Evolutionary conservation across 2,888 invertebrate genomes (phyloP).

Genomic region (Campaea margaritaria): DNA sequence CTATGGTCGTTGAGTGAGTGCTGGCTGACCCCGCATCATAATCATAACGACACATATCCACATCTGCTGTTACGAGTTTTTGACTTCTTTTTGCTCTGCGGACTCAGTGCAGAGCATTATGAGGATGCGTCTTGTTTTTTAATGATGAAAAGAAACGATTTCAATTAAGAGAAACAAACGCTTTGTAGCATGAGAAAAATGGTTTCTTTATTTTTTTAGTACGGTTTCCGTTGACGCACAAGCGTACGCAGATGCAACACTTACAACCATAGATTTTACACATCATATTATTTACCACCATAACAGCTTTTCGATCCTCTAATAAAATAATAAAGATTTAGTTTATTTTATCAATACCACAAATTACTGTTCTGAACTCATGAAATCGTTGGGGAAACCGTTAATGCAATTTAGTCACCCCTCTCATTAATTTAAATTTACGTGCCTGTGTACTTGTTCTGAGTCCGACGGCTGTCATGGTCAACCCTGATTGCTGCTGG

Average conservation of each 20-base stretch:
- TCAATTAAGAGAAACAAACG: constrained; percentile 53
- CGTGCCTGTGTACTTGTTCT: constrained; percentile 47
- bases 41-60: constrained; percentile 51
- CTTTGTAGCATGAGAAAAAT: constrained; percentile 46
- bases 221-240: constrained; percentile 21
- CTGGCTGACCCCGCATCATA: constrained; percentile 60
- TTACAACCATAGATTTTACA: too few relatives aligned
- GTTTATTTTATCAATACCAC: constrained; percentile 9
- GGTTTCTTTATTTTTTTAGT: constrained; percentile 30
- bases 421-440: constrained; percentile 65
- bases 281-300: too few relatives aligned
- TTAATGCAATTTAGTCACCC: constrained; percentile 65
- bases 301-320: constrained; percentile 1
- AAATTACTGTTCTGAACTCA: neutral
- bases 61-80: constrained; percentile 68
- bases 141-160: constrained; percentile 51
- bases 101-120: constrained; percentile 34
- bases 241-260: neutral
- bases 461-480: constrained; percentile 44
- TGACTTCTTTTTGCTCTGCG: constrained; percentile 48
- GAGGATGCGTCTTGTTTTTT: constrained; percentile 59
- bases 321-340: constrained; percentile 13
- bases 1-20: constrained; percentile 52
- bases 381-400: constrained; percentile 36
- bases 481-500: constrained; percentile 58